These are phyloP conservation scores for Epizoanthus scotinus DNA, from an alignment of 92 coral and sea anemone species.

Conservation along the genomic window DNA sequence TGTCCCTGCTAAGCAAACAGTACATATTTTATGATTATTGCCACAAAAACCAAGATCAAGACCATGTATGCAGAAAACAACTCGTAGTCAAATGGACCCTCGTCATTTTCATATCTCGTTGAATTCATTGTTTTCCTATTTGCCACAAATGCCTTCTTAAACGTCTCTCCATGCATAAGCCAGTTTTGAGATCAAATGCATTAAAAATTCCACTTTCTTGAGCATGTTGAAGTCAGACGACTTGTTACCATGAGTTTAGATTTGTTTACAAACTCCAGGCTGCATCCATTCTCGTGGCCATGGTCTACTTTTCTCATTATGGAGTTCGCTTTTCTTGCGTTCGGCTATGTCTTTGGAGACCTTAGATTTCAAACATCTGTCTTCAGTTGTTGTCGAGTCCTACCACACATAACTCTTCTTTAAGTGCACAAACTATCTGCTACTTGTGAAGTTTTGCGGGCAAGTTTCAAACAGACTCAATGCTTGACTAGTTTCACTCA, in stretches of 20 bases:
- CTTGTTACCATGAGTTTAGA: background rate
- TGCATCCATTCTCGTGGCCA: background rate
- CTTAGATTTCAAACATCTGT: background rate
- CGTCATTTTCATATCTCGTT: slow-evolving; percentile 44
- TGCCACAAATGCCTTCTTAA: background rate
- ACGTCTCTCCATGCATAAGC: background rate
- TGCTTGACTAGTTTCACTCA: background rate
- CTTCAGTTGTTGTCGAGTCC: too few relatives aligned
- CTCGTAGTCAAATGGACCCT: slow-evolving; percentile 63
- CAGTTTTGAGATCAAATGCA: background rate
- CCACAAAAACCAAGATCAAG: slow-evolving; percentile 73
- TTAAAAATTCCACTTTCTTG: background rate
- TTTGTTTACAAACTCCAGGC: background rate
- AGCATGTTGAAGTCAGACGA: background rate
- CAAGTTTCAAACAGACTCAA: background rate
- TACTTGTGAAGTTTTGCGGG: background rate
- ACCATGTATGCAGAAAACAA: slow-evolving; percentile 79
- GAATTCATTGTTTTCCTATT: slow-evolving; percentile 57
- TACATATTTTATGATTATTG: slow-evolving; percentile 75
- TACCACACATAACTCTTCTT: too few relatives aligned
- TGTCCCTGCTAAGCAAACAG: slow-evolving; percentile 50
- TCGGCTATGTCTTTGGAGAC: background rate
- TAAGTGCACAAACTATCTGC: background rate
- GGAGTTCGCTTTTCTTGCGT: background rate
- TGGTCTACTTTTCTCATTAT: background rate